Evolutionary conservation across 2,888 invertebrate genomes (phyloP), one percentile per base, ranked within the genome.

Genomic region (Drosophila neutralis): DNA sequence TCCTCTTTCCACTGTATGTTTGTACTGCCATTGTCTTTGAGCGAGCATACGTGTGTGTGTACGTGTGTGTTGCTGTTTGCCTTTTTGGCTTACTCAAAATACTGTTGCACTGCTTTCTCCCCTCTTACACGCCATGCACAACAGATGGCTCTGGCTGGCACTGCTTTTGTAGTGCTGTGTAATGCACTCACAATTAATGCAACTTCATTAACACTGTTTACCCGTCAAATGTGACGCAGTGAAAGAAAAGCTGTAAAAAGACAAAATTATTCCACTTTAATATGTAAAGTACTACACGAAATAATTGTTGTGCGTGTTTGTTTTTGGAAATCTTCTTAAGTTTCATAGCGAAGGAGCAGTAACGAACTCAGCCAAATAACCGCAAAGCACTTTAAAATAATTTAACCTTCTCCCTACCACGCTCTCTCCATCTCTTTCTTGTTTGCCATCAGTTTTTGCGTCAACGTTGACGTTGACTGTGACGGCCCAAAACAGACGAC

Each of bases 201-300:
- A 85, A 87, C 87, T 87, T 87, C 87, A 87, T 87, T 87, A 89
- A 87, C 89, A 85, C 82, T 89, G 82, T 89, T 89, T 89, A 87
- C 89, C 73, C 74, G 76, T 73, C 76, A 83, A 84, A 85, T 69
- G 78, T 68, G 73, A 67, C 64, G 68, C 61, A 67, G 73, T 67
- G 76, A 57, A 60, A 67, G 64, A 52, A 65, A 78, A 65, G 49
- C 70, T 52, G 60, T 49, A 56, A 45, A 31, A 59, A 6, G 42
- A 51, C 51, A 51, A 65, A 72, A 69, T 59, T 29, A 71, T 75
- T 75, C 59, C 42, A 70, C 68, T 72, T 69, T 76, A 73, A 76
- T 68, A 73, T 76, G 76, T 60, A 65, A 76, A 72, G 27, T 27
- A 38, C 54, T 63, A 56, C 63, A 65, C 56, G 52, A 80, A 58